A percentile compares a stretch with the other conserved stretches of the same genome.
phyloP scores from a whole-genome alignment of 30 jellyfish, hydroid and myxozoan genomes.

The Aurelia coerulea region DNA sequence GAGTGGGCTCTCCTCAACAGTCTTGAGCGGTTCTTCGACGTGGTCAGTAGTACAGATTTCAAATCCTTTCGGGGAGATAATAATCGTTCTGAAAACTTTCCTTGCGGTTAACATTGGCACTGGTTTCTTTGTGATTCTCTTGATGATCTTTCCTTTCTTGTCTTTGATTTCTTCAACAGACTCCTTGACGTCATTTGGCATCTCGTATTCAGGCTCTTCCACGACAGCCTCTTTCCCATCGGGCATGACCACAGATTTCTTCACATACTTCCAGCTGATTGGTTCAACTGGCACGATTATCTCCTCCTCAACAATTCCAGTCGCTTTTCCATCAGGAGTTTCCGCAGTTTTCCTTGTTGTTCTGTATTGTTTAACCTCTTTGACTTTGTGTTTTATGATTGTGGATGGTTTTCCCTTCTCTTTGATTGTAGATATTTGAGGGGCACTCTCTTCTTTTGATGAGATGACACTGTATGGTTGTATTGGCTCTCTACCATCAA shows the following conservation, averaged over 20 bases:
- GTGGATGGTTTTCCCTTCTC: constrained; percentile 37
- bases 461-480: constrained; percentile 28
- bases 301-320: constrained; percentile 44
- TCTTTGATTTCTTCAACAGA: constrained; percentile 80
- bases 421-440: constrained; percentile 2
- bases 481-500: neutral
- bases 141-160: constrained; percentile 62
- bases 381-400: neutral
- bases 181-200: constrained; percentile 72
- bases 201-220: constrained; percentile 83
- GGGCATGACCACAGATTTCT: constrained; percentile 41
- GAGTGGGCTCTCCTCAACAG: constrained; percentile 27
- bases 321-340: constrained; percentile 26
- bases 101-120: constrained; percentile 67
- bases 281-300: constrained; percentile 69
- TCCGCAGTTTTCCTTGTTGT: constrained; percentile 20
- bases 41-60: constrained; percentile 48
- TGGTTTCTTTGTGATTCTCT: constrained; percentile 58
- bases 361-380: neutral
- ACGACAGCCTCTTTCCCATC: constrained; percentile 63
- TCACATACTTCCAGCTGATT: constrained; percentile 31
- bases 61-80: constrained; percentile 60
- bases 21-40: constrained; percentile 58
- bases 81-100: constrained; percentile 56
- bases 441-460: constrained; percentile 31